Evolutionary conservation across 2,797 vertebrate genomes (phyloP).

Genomic region (Bradypodion pumilum): DNA sequence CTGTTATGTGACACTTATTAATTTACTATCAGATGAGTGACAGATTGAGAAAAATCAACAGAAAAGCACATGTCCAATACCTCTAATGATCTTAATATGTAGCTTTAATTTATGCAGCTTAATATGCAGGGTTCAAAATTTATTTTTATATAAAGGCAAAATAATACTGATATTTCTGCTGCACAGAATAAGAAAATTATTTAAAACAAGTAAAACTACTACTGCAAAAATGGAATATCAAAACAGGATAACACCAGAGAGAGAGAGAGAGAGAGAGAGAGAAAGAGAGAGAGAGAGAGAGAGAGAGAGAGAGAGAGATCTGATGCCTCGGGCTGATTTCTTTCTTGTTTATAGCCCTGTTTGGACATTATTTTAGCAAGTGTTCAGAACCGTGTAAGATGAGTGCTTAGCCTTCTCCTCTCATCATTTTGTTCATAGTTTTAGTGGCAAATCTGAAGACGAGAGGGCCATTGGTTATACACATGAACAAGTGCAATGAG

Average conservation of each 20-base stretch:
- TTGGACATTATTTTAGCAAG: too few relatives aligned
- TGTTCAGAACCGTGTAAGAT: too few relatives aligned
- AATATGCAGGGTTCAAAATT: constrained; percentile 34
- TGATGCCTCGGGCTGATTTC: too few relatives aligned
- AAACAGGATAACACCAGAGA: background rate
- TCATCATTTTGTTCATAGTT: too few relatives aligned
- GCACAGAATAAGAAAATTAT: constrained; percentile 34
- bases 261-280: too few relatives aligned
- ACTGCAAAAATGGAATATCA: constrained; percentile 40
- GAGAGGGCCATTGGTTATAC: too few relatives aligned
- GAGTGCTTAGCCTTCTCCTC: too few relatives aligned
- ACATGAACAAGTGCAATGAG: too few relatives aligned
- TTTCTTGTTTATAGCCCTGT: too few relatives aligned
- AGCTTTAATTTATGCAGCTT: background rate
- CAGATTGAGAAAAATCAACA: constrained; percentile 30
- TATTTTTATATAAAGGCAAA: background rate
- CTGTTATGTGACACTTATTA: constrained; percentile 40
- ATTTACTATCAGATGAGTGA: background rate
- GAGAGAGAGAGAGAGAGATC: too few relatives aligned
- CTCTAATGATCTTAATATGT: background rate
- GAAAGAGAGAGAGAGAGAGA: too few relatives aligned
- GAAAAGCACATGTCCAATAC: background rate
- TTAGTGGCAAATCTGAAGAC: too few relatives aligned
- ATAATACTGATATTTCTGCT: constrained; percentile 20
- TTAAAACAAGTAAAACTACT: constrained; percentile 37